Base-by-base conservation (phyloP, 2,888 invertebrate genomes). In the Drosophila neoperkinsi region DNA sequence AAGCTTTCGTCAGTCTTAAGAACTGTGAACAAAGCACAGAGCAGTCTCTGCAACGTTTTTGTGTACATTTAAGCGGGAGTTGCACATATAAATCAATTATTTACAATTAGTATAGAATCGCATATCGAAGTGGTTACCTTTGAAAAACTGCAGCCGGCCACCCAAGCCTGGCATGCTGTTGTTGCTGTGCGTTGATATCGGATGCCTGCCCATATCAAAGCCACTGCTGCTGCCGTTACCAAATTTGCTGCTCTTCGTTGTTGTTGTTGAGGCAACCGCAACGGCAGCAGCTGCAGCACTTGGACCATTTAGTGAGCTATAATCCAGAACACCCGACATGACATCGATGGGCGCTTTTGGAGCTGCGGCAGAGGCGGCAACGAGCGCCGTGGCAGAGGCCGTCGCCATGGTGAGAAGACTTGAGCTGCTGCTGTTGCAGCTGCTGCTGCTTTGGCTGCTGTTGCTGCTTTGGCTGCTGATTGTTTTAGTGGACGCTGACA, bases 91-190 rank as follows among this genome's bases (percentile, higher is more conserved):
- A 38, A 38, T n/a, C 1, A n/a, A 9, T 38, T n/a, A 38, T 38
- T 21, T 11, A 43, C 11, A 21, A 21, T 43, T 43, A 21, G 3
- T 43, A 21, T 21, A 43, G 11, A 11, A 11, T 43, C 36, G 36
- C 16, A 16, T 16, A 36, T 36, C 16, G 3, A 21, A n/a, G 43
- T 18, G 18, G 18, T 36, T 56, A 57, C 93, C 93, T 92, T 93
- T 93, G 67, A 93, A 93, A 82, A 93, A 93, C 87, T 93, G 93
- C 79, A 93, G 89, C 65, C 93, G 91, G 70, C 93, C 93, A 55
- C 93, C 93, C 72, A 83, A 88, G 59, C 82, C 88, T 30, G 79
- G 73, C 72, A 82, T 81, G 56, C 71, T 77, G 71, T 73, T 82
- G 72, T 70, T 81, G 71, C 76, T 79, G 62, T 81, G 79, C 77